phyloP scores from a whole-genome alignment of 2,113 vertebrate genomes.

The Eira barbara region DNA sequence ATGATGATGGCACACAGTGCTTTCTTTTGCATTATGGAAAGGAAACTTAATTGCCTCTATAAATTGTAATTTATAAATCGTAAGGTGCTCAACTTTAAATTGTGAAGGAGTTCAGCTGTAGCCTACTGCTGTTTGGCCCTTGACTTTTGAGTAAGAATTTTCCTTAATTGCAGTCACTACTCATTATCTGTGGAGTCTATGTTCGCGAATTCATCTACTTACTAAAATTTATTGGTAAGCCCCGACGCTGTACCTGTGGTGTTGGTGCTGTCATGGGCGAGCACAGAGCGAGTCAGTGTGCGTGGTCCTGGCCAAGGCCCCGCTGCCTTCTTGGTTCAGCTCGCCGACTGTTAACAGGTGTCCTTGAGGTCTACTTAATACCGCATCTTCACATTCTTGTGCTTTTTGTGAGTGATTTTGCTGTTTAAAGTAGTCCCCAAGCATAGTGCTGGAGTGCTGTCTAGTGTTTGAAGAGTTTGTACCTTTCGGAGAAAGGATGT shows the following conservation, averaged over 20 bases:
- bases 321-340: background rate
- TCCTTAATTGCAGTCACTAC: background rate
- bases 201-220: background rate
- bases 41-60: background rate
- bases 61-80: background rate
- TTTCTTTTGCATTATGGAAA: background rate
- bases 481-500: background rate
- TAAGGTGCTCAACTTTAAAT: background rate
- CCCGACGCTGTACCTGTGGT: background rate
- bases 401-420: background rate
- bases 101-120: background rate
- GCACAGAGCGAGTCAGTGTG: background rate
- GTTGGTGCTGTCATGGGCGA: background rate
- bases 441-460: background rate
- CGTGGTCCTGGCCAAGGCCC: background rate
- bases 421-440: background rate
- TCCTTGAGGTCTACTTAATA: background rate
- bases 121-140: background rate
- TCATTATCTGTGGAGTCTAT: background rate
- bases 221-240: background rate
- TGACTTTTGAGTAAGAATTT: constrained; percentile 10
- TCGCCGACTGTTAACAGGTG: background rate
- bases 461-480: background rate
- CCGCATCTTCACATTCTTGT: background rate
- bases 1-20: background rate